phyloP scores from a whole-genome alignment of 2,888 invertebrate species.

The Troilus luridus region DNA sequence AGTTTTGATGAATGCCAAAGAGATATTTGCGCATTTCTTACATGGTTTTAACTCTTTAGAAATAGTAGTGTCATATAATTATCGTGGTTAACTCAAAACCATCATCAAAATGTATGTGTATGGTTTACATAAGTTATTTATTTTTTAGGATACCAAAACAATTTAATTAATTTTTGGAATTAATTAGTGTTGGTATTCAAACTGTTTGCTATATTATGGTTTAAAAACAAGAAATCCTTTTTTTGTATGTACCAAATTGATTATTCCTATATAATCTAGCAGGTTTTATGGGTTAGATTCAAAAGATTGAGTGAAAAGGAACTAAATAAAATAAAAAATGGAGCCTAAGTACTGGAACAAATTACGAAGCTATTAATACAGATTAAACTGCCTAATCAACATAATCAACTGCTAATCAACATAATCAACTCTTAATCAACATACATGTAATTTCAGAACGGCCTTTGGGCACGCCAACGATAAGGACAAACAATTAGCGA shows the following conservation, averaged over 20 bases:
- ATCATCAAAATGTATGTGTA: too few species aligned
- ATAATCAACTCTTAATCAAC: background rate
- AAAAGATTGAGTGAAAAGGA: background rate
- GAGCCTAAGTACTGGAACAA: conserved; percentile 4
- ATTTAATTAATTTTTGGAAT: too few species aligned
- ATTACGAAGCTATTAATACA: conserved; percentile 18
- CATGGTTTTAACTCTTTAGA: too few species aligned
- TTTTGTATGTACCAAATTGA: background rate
- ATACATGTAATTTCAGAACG: background rate
- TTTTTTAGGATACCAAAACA: too few species aligned
- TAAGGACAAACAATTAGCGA: conserved; percentile 43
- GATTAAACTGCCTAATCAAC: conserved; percentile 32
- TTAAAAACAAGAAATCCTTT: too few species aligned
- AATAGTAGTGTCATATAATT: too few species aligned
- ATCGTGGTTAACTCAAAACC: too few species aligned
- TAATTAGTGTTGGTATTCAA: too few species aligned
- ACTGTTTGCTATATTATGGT: too few species aligned
- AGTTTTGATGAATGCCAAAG: too few species aligned
- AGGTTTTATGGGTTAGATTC: background rate
- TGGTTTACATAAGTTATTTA: too few species aligned
- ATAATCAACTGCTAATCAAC: background rate
- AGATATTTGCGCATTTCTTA: too few species aligned
- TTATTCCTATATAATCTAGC: background rate
- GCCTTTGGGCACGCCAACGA: conserved; percentile 14
- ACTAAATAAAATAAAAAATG: background rate